Evolutionary conservation across 2,888 invertebrate species (phyloP), one percentile per base, ranked within the genome.

Genomic region (Andrena chrysosceles): DNA sequence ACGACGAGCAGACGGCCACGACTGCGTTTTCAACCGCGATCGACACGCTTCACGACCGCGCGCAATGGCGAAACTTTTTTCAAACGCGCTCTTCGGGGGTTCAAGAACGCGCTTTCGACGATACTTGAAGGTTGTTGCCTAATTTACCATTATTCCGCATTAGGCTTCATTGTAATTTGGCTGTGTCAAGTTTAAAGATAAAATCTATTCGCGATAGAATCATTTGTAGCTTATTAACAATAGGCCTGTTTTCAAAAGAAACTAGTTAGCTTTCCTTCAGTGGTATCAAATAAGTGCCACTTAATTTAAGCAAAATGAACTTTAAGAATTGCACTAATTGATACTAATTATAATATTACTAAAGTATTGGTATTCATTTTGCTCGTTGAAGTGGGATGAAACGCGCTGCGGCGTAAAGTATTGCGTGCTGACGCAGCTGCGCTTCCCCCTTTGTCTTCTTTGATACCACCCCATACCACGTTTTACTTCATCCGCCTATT

Each of bases 391-490:
- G 10, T 16, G 63, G 6, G 10, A 10, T 29, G 8, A 71, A 77
- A 26, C 7, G 33, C 42, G n/a, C 31, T 52, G 23, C 49, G 42
- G 67, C 54, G 64, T 26, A 54, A 68, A 68, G 74, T 70, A 74
- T 74, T 66, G 73, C 69, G 52, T 35, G 74, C 68, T 2, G 42
- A 60, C 42, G 72, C 83, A 79, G 79, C 83, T 83, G 84, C 56
- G 62, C 70, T 73, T 79, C 75, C 48, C 84, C 69, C 68, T 82
- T 82, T 78, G 82, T 82, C 71, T 63, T 54, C 74, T 70, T 70
- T 64, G 42, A 68, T 70, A 74, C 23, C 54, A 75, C 71, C 78
- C 82, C 78, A 35, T 48, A 23, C 80, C 35, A n/a, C 29, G 16
- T 26, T 63, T 26, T 54, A 56, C 49, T 35, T 33, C 31, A 54